Percentiles rank a stretch among this genome's conserved stretches.
Conservation (phyloP, 2,113 vertebrate species). For the Scomber japonicus region DNA sequence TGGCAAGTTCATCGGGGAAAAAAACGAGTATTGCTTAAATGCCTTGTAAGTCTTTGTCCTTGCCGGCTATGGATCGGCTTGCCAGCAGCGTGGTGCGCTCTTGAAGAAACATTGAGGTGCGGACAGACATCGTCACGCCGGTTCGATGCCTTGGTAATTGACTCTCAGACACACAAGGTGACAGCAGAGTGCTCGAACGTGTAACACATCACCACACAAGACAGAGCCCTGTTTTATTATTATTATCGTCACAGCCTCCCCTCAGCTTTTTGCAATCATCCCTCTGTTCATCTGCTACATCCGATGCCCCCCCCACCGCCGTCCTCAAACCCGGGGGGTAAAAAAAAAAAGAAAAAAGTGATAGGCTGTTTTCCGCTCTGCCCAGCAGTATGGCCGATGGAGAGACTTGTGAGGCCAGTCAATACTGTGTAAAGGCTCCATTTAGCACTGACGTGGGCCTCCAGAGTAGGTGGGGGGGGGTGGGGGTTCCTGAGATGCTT, state of each 20-base stretch:
- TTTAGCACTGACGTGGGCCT: conserved; percentile 85
- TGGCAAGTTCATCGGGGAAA: no score
- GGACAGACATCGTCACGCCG: neutral
- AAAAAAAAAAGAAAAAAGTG: conserved; percentile 24
- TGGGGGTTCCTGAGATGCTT: conserved; percentile 80
- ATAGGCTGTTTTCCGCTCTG: conserved; percentile 49
- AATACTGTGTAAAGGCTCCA: conserved; percentile 83
- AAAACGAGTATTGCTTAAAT: conserved; percentile 6
- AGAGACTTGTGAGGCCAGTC: conserved; percentile 72
- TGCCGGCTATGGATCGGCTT: conserved; percentile 32
- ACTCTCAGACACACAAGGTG: conserved; percentile 45
- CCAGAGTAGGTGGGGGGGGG: conserved; percentile 55
- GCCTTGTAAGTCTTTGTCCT: conserved; percentile 28
- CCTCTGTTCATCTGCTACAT: conserved; percentile 54
- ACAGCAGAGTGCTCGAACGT: conserved; percentile 34
- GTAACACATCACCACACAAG: neutral
- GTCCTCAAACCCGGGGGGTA: neutral
- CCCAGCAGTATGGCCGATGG: conserved; percentile 38
- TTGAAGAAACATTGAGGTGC: conserved; percentile 8
- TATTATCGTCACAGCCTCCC: conserved; percentile 30
- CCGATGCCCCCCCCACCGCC: neutral
- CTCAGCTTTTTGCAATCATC: conserved; percentile 62
- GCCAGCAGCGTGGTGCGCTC: neutral
- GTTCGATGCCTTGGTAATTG: conserved; percentile 48
- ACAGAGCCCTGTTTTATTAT: neutral